Evolutionary conservation across 1,140 invertebrate genomes (phyloP).

Genomic region (Lasioglossum baleicum): DNA sequence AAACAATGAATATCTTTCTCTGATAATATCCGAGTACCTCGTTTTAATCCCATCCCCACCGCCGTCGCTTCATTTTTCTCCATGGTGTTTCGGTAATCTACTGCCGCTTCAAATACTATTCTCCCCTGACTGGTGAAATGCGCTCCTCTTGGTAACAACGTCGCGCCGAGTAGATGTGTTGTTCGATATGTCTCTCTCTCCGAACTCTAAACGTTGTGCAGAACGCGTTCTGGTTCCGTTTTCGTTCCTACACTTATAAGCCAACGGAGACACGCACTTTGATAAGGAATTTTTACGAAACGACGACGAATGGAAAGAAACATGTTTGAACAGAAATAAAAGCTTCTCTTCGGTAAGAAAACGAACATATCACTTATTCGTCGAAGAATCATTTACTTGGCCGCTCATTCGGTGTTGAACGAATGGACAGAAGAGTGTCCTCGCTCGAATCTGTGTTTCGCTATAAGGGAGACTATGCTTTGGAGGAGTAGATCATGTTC

Average conservation of each 20-base stretch:
- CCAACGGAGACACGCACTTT: not conserved
- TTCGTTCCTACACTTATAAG: not conserved
- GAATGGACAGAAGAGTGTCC: too few relatives aligned
- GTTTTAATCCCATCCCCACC: not conserved
- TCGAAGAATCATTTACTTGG: not conserved
- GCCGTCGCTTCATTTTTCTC: conserved; percentile 2
- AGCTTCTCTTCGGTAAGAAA: conserved; percentile 1
- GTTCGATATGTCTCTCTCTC: not conserved
- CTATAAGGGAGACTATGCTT: conserved; percentile 4
- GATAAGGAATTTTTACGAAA: conserved; percentile 8
- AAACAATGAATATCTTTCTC: not conserved
- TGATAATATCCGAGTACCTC: not conserved
- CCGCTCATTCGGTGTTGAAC: too few relatives aligned
- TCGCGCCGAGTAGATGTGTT: too few relatives aligned
- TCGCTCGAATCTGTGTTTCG: not conserved
- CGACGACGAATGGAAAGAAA: not conserved
- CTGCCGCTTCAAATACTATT: not conserved
- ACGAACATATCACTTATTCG: not conserved
- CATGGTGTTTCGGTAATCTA: not conserved
- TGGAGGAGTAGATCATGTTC: not conserved
- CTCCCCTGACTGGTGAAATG: not conserved
- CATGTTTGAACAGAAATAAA: conserved; percentile 23
- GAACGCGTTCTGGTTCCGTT: not conserved
- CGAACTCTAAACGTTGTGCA: too few relatives aligned
- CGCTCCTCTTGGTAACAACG: not conserved